Evolutionary conservation across 2,888 invertebrate genomes (phyloP), one percentile per base, ranked within the genome.

Genomic region (Leptinotarsa haldemani): DNA sequence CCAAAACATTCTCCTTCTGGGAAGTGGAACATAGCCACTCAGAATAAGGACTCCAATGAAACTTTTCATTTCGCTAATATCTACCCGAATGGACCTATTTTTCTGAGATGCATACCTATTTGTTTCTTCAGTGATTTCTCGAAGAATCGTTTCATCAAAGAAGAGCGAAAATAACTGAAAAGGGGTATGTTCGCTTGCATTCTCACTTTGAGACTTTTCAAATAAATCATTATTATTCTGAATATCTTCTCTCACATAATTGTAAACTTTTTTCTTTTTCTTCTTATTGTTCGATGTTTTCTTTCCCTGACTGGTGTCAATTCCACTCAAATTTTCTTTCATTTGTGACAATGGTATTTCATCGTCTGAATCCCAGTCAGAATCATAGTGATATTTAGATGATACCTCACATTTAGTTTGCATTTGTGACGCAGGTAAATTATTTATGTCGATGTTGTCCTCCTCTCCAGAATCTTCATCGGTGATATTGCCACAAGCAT

Each of bases 1-100:
- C 68, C 73, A 73, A 63, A 50, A 72, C 67, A 72, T 72, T 66
- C 47, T 69, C 46, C 65, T 69, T n/a, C 73, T 50, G n/a, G 65
- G 50, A 30, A 63, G 30, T 46, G 52, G n/a, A n/a, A 20, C 15
- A 69, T 74, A 71, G 40, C 68, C 68, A 61, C 68, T 74, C 40
- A 74, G 64, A 63, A 68, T 67, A 12, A 72, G 64, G 40, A 72
- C 65, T 30, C 72, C 72, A 46, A 63, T 22, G 46, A 72, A 72
- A 52, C 40, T 46, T 15, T 72, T 67, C 30, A 72, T 65, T 53
- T 68, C 67, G 22, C 22, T n/a, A n/a, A 70, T 50, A 52, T 25
- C 30, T 20, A 71, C 56, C 12, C 58, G 53, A 40, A 65, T 65
- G 30, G 65, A 66, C 15, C 22, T 71, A 47, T 71, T 71, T 48